Evolutionary conservation across 1,140 invertebrate genomes (phyloP), one percentile per base, ranked within the genome.

Genomic region (Dendrolimus punctatus): DNA sequence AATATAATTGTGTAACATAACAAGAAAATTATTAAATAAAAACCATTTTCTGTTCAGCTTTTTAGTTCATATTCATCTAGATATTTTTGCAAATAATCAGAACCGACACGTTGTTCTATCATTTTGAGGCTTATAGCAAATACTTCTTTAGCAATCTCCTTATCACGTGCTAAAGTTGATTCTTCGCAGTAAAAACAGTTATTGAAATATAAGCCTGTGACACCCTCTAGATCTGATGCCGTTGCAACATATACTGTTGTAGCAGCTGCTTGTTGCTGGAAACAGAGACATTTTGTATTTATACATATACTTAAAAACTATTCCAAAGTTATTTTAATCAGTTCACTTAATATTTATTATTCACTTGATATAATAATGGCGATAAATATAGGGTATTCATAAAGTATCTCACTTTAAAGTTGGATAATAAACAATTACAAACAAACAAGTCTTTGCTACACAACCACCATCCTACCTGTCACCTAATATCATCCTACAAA

Each of bases 141-240:
- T 2, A 86, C 63, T 60, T 79, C 79, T 5, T 67, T 50, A 0
- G 73, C 70, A 51, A 86, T 76, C 40, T 83, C 80, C 49, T 71
- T 68, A 54, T 86, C 80, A 2, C 69, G 53, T 5, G 78, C 77
- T 8, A 86, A 53, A 4, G 63, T 58, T 0, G 78, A 79, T 44
- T 81, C 76, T 55, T 92, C 89, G 73, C 95, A 96, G 39, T 91
- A 91, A 71, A 90, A 97, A 75, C 97, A 99, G 80, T 98, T 98
- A 82, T 98, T 98, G 71, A 98, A 97, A 79, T 99, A 99, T 48
- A 95, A 86, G 6, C 96, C 96, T 36, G 95, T 95, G 4, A 94
- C 88, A 4, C 91, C 93, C 36, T 92, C 91, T 49, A 98, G 77
- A 72, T 98, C 96, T n/a, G 88, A 79, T 8, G 94, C 93, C 23